A percentile compares a stretch with the other conserved stretches of the same genome.
Conservation (phyloP, 2,113 vertebrate genomes). For the Tringa solitaria region DNA sequence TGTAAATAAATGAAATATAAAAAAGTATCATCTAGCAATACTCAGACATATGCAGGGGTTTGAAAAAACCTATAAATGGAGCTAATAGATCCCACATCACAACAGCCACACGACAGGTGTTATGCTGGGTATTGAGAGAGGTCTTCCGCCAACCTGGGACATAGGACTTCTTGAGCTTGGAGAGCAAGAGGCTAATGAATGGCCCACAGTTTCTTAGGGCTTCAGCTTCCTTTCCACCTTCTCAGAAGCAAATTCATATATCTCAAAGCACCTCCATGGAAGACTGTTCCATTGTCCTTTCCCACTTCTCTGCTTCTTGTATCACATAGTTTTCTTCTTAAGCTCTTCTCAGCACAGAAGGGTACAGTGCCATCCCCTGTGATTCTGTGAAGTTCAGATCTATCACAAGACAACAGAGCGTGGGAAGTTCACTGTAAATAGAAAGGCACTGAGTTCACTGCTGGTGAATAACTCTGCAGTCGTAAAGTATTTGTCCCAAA, state of each 20-base stretch:
- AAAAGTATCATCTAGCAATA: neutral
- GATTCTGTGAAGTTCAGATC: slow-evolving; percentile 4
- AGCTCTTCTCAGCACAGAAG: neutral
- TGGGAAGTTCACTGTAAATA: slow-evolving; percentile 29
- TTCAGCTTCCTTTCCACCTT: neutral
- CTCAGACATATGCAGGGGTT: neutral
- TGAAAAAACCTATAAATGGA: neutral
- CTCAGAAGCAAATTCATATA: neutral
- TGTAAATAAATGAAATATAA: neutral
- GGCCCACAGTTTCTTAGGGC: neutral
- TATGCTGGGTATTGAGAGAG: neutral
- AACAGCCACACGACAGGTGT: neutral
- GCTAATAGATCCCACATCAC: neutral
- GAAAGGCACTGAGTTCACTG: neutral
- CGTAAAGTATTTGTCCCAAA: slow-evolving; percentile 41
- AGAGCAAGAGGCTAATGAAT: neutral
- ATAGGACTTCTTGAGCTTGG: neutral
- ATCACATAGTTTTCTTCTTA: neutral
- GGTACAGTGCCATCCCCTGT: neutral
- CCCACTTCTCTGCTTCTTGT: neutral
- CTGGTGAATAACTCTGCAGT: slow-evolving; percentile 19
- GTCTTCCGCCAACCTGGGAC: neutral
- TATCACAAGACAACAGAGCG: neutral
- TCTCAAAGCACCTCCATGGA: neutral
- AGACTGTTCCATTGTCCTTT: neutral